Base-by-base conservation (phyloP, 2,113 vertebrate species). In the Lynx canadensis region DNA sequence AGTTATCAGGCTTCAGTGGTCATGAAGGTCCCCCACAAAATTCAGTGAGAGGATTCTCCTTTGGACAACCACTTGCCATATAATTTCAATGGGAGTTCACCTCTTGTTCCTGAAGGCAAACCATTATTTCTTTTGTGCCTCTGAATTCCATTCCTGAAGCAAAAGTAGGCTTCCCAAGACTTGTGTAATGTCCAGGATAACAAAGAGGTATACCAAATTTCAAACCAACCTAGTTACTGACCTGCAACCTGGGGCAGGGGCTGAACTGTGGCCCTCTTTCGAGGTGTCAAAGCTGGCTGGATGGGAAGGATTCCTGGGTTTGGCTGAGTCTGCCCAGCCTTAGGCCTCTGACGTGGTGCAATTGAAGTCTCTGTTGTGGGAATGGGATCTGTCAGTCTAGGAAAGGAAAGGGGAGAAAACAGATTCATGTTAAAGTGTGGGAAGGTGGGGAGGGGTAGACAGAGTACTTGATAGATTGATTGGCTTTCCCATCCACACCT, bases 351-450 rank as follows among this genome's bases (percentile, higher is more conserved):
- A 74, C 99, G 99, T 65, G 99, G 99, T 3, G 99, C 99, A 97
- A 99, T 99, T 97, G 99, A 99, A 1, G 99, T 99, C 98, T 99
- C 99, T 80, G 97, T 99, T 0, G 99, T 99, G 36, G 99, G 99
- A 98, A 99, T 98, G 91, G 99, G 99, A 97, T 99, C 99, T 31
- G 99, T 99, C 95, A 99, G 99, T 98, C 99, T 99, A 98, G 1
- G 80, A 89, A 91, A 95, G 71, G 27, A 84, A 92, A 95, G 81
- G 6, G 60, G 68, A 23, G 66, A 57, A 50, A n/a, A 86, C 66
- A 90, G 63, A 76, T 80, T 96, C 18, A 23, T n/a, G 73, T 89
- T 92, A 94, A 84, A 65, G 7, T 81, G 0, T 82, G 33, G 25
- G 36, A 66, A 89, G 92, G 80, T 3, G 10, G 29, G 31, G 50